Evolutionary conservation across 2,888 invertebrate species (phyloP).

Genomic region (Ganaspis brasiliensis): DNA sequence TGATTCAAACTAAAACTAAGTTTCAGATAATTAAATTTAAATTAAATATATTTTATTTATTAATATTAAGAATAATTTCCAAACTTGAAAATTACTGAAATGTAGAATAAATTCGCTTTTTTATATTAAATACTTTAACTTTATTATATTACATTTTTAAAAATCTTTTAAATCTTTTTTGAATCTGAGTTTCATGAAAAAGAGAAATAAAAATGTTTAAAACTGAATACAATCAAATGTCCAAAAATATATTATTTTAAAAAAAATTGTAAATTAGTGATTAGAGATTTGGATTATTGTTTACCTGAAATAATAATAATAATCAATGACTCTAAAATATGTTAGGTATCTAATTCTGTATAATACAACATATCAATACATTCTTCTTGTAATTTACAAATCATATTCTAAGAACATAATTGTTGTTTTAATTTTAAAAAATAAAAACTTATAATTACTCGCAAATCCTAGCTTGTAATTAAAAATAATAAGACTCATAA

Average conservation of each 20-base stretch:
- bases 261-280: not conserved
- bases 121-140: constrained; percentile 27
- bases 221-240: too few relatives aligned
- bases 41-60: too few relatives aligned
- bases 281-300: not conserved
- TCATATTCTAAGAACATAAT: constrained; percentile 1
- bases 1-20: too few relatives aligned
- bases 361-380: constrained; percentile 21
- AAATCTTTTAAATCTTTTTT: not conserved
- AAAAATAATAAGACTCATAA: not conserved
- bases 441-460: not conserved
- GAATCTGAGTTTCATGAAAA: not conserved
- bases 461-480: not conserved
- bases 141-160: constrained; percentile 49
- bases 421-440: too few relatives aligned
- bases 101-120: constrained; percentile 27
- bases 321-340: constrained; percentile 21
- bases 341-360: constrained; percentile 10
- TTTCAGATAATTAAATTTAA: too few relatives aligned
- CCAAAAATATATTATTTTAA: not conserved
- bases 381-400: constrained; percentile 16
- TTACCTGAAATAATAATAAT: too few relatives aligned
- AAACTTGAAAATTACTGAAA: not conserved
- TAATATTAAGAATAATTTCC: not conserved
- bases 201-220: not conserved